Percentiles rank a stretch among this genome's conserved stretches.
Evolutionary conservation across 2,113 vertebrate species (phyloP).

Genomic region (Rhegmatorhina hoffmannsi): DNA sequence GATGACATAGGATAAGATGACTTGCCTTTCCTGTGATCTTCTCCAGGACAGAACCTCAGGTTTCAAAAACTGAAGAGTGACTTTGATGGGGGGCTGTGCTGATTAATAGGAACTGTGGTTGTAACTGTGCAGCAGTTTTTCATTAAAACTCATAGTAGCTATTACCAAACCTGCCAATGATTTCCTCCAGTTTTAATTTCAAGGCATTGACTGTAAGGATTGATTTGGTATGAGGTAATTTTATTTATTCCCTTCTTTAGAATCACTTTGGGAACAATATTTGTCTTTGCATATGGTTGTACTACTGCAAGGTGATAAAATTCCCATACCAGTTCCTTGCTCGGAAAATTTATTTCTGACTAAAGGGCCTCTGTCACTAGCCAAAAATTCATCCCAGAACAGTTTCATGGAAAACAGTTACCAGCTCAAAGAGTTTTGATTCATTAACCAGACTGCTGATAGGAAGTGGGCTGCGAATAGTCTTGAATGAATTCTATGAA

Average conservation of each 20-base stretch:
- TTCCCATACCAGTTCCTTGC: not conserved
- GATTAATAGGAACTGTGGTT: not conserved
- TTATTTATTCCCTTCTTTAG: not conserved
- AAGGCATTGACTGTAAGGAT: not conserved
- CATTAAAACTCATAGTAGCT: not conserved
- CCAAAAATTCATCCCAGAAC: constrained; percentile 21
- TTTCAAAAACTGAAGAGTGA: not conserved
- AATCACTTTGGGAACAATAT: not conserved
- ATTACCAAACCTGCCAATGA: not conserved
- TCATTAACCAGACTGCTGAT: constrained; percentile 13
- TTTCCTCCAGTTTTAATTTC: constrained; percentile 13
- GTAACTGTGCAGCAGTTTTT: not conserved
- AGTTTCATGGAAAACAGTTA: not conserved
- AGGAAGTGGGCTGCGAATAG: not conserved
- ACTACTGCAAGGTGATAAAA: not conserved
- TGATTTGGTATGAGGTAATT: not conserved
- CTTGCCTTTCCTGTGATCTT: not conserved
- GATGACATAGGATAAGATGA: not conserved
- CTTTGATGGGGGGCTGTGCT: not conserved
- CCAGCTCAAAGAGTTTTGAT: constrained; percentile 16
- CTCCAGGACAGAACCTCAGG: not conserved
- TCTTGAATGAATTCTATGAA: not conserved
- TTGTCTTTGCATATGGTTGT: not conserved
- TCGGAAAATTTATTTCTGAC: constrained; percentile 22
- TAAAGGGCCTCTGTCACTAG: not conserved